Percentiles rank a stretch among this genome's conserved stretches.
Evolutionary conservation across 2,888 invertebrate genomes (phyloP).

Genomic region (Anodontia alba): DNA sequence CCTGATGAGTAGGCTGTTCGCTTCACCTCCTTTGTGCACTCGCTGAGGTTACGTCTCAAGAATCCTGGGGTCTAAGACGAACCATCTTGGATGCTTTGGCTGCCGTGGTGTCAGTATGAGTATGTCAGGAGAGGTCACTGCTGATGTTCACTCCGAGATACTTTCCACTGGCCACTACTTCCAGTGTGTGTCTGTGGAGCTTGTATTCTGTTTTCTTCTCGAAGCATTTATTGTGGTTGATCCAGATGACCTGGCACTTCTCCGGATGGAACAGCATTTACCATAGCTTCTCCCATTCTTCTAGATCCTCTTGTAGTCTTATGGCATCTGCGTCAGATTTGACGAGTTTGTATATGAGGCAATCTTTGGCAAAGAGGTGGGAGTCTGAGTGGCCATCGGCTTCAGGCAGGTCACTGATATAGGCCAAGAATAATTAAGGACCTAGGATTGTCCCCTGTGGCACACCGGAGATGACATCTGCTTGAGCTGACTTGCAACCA

Average conservation of each 20-base stretch:
- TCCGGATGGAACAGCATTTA: not conserved
- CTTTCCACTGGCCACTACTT: not conserved
- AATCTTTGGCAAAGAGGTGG: not conserved
- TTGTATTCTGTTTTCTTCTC: not conserved
- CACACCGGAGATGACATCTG: not conserved
- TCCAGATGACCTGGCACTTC: not conserved
- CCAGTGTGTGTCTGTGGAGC: not conserved
- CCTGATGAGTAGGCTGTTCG: not conserved
- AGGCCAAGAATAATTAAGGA: conserved; percentile 15
- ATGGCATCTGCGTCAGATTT: not conserved
- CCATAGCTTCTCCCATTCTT: not conserved
- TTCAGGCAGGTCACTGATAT: conserved; percentile 28
- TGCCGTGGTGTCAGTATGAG: not conserved
- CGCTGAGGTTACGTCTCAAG: not conserved
- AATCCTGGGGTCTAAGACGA: not conserved
- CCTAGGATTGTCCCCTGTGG: conserved; percentile 21
- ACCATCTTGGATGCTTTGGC: not conserved
- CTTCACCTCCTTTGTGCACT: not conserved
- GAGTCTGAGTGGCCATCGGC: not conserved
- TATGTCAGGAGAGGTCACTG: not conserved
- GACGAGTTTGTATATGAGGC: not conserved
- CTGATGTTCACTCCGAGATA: not conserved
- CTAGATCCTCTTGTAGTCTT: not conserved
- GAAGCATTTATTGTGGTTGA: not conserved
- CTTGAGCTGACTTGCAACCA: not conserved